Evolutionary conservation across 1,140 invertebrate genomes (phyloP).

Genomic region (Aphidius ervi): DNA sequence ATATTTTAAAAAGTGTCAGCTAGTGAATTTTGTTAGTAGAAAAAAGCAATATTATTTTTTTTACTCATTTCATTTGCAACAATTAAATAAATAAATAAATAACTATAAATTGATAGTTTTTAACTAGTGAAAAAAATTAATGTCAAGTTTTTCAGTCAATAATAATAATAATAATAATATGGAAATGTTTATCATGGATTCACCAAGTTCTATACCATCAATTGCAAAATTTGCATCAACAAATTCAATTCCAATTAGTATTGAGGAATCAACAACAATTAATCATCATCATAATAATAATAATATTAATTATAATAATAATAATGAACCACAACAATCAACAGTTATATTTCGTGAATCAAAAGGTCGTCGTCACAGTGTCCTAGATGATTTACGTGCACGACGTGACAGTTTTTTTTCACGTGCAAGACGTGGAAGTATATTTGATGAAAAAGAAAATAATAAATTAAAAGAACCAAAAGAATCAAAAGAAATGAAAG

Average conservation of each 20-base stretch:
- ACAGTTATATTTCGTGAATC: conserved; percentile 16
- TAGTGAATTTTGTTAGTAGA: no score
- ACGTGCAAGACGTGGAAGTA: conserved; percentile 40
- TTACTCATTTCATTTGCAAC: no score
- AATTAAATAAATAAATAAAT: no score
- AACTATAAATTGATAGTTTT: neutral
- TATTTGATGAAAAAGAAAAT: conserved; percentile 45
- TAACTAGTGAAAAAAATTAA: neutral
- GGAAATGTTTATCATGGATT: conserved; percentile 45
- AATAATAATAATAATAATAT: conserved; percentile 46
- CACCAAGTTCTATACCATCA: conserved; percentile 31
- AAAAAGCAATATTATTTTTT: no score
- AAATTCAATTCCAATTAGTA: conserved; percentile 48
- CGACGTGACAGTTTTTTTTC: conserved; percentile 45
- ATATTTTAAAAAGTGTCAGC: no score
- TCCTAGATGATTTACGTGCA: conserved; percentile 46
- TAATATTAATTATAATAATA: no score
- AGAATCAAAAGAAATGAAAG: conserved; percentile 28
- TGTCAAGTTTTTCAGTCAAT: conserved; percentile 13
- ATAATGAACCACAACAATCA: conserved; percentile 8
- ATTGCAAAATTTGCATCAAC: conserved; percentile 45
- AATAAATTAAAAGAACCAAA: conserved; percentile 9
- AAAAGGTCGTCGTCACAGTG: conserved; percentile 39
- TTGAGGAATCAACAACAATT: conserved; percentile 30
- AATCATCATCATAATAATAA: no score